Base-by-base conservation (phyloP, 2,113 vertebrate genomes). In the Xiphias gladius region DNA sequence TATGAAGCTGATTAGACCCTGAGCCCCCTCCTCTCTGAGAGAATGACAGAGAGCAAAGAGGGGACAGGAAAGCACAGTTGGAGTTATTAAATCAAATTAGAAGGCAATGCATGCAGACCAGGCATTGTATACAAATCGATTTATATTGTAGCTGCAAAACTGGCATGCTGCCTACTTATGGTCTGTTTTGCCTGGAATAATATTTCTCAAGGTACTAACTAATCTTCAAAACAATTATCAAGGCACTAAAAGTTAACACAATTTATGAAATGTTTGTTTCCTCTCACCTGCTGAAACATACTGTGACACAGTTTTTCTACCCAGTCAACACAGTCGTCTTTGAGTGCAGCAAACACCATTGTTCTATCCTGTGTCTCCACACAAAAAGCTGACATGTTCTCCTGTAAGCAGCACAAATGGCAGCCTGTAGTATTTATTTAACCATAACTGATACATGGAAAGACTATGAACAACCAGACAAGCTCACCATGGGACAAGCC, bases 271-370 rank as follows among this genome's bases (percentile, higher is more conserved):
- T 77, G 46, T 75, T 2, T 20, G 13, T 26, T 46, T 19, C 2
- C 8, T 52, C 93, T 95, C 86, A 99, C 98, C 96, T 94, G 95
- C 96, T 94, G 95, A 91, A 98, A 98, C 13, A 96, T 96, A 35
- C 94, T 95, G 30, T 94, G 93, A 48, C 97, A 96, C 68, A 99
- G 91, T 64, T 92, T 96, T 0, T 96, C 94, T 61, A 99, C 96
- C 98, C 98, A 98, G 66, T 95, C 96, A 4, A 88, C 86, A 0
- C 95, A 96, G 69, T 95, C 95, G 2, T 92, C 82, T 39, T 94
- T 96, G 10, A 96, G 94, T 0, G 96, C 93, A 0, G 97, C 96
- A 41, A 99, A 95, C 86, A 99, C 95, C 90, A 96, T 93, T 13
- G 90, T 96, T 73, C 95, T 95, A 63, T 94, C 95, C 20, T 90